phyloP scores from a whole-genome alignment of 2,797 vertebrate genomes.

The Decapterus maruadsi region DNA sequence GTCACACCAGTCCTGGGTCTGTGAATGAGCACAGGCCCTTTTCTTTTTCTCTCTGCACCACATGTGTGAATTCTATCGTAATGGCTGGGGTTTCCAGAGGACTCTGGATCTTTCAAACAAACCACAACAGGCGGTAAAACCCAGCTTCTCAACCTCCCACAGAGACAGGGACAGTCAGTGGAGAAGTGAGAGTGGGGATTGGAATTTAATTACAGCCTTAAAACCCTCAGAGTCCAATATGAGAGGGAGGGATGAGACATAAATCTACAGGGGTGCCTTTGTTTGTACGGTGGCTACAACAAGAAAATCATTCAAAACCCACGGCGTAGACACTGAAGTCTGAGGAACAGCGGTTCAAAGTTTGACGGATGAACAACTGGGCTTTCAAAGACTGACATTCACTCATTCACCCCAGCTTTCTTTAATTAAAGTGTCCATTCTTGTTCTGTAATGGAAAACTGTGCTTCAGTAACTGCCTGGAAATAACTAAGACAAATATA shows the following conservation, averaged over 20 bases:
- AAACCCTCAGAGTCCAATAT: constrained; percentile 85
- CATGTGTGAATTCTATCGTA: constrained; percentile 84
- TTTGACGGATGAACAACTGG: constrained; percentile 77
- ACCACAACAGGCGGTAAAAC: constrained; percentile 86
- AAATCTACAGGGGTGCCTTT: constrained; percentile 84
- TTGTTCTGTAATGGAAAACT: constrained; percentile 61
- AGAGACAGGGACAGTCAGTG: constrained; percentile 80
- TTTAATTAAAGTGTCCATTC: constrained; percentile 79
- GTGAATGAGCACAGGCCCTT: constrained; percentile 56
- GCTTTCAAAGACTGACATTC: constrained; percentile 67
- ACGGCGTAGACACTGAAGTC: constrained; percentile 72
- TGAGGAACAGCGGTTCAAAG: constrained; percentile 67
- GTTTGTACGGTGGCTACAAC: constrained; percentile 82
- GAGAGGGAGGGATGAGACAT: constrained; percentile 83
- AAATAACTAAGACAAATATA: constrained; percentile 70
- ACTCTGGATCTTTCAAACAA: constrained; percentile 84
- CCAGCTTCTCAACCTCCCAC: constrained; percentile 85
- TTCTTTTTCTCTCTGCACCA: constrained; percentile 67
- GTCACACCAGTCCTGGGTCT: constrained; percentile 65
- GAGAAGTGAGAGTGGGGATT: constrained; percentile 84
- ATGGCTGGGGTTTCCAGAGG: constrained; percentile 77
- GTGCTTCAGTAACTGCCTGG: constrained; percentile 57
- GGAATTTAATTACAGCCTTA: constrained; percentile 87
- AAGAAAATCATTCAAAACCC: constrained; percentile 81
- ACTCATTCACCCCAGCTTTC: constrained; percentile 72